Evolutionary conservation across 2,797 vertebrate genomes (phyloP).

Genomic region (Pipistrellus nathusii): DNA sequence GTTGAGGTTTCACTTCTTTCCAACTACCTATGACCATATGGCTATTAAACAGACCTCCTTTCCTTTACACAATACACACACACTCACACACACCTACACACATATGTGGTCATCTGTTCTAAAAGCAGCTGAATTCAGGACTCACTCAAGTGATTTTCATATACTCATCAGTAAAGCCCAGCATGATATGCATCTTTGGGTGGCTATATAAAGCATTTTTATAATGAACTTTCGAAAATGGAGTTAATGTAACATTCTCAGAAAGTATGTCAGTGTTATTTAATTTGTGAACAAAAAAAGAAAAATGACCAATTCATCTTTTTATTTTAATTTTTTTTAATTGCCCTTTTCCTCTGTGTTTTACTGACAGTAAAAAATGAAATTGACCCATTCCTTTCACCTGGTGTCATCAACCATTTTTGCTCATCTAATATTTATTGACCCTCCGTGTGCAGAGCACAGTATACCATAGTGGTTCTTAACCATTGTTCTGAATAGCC

Average conservation of each 20-base stretch:
- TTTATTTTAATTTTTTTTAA: not conserved
- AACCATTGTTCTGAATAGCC: conserved; percentile 23
- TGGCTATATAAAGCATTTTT: not conserved
- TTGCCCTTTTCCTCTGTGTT: not conserved
- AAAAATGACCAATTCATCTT: not conserved
- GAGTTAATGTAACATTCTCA: conserved; percentile 22
- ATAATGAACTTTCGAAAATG: conserved; percentile 20
- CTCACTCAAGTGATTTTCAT: not conserved
- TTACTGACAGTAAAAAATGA: conserved; percentile 23
- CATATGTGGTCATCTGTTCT: not conserved
- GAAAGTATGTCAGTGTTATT: conserved; percentile 8
- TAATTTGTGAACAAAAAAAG: conserved; percentile 4
- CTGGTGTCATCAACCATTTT: not conserved
- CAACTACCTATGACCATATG: not conserved
- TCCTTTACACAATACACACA: not conserved
- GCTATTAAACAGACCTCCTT: not conserved
- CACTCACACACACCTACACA: not conserved
- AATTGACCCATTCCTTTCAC: conserved; percentile 17
- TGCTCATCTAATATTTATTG: conserved; percentile 55
- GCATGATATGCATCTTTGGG: not conserved
- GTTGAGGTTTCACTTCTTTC: not conserved
- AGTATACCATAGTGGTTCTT: not conserved
- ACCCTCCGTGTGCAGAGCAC: not conserved
- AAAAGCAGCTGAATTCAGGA: not conserved
- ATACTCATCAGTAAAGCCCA: not conserved